These are phyloP conservation scores for Trilocha varians DNA, from an alignment of 2,888 invertebrate species.

Conservation along the genomic window DNA sequence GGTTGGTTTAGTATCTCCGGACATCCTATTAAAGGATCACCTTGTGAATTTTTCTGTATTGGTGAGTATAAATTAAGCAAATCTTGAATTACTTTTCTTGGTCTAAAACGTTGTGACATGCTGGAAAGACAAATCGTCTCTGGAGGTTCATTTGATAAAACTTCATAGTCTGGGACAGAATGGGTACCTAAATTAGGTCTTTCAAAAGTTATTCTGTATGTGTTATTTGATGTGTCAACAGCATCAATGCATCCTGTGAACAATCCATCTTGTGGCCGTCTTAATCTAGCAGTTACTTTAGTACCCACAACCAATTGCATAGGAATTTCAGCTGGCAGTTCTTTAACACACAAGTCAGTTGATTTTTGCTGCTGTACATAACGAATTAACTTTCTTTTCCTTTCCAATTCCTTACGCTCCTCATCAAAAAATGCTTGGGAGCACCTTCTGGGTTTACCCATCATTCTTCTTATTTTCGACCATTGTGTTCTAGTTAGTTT, in stretches of 20 bases:
- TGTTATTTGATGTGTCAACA: conserved; percentile 94
- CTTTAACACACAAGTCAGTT: conserved; percentile 85
- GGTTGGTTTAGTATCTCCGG: conserved; percentile 55
- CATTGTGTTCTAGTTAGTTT: conserved; percentile 92
- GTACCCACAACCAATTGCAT: conserved; percentile 95
- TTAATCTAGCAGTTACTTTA: conserved; percentile 90
- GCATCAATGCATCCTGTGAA: conserved; percentile 96
- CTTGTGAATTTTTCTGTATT: conserved; percentile 59
- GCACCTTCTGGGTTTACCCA: conserved; percentile 97
- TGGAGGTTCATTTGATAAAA: conserved; percentile 91
- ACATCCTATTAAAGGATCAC: conserved; percentile 81
- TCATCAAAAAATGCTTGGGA: conserved; percentile 96
- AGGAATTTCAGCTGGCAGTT: conserved; percentile 95
- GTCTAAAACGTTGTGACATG: conserved; percentile 85
- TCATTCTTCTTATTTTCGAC: conserved; percentile 94
- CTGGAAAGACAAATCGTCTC: conserved; percentile 91
- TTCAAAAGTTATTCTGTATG: conserved; percentile 96
- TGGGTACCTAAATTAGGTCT: conserved; percentile 93
- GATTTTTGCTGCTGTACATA: conserved; percentile 93
- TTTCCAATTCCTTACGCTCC: conserved; percentile 91
- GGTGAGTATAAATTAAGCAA: conserved; percentile 63
- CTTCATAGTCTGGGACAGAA: conserved; percentile 97
- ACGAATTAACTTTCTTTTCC: conserved; percentile 92
- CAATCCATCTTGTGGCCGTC: conserved; percentile 95
- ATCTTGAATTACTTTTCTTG: conserved; percentile 76